Percentiles rank a stretch among this genome's conserved stretches.
These are phyloP conservation scores for Rhinoptilus africanus DNA, from an alignment of 2,113 vertebrate genomes.

Conservation along the genomic window DNA sequence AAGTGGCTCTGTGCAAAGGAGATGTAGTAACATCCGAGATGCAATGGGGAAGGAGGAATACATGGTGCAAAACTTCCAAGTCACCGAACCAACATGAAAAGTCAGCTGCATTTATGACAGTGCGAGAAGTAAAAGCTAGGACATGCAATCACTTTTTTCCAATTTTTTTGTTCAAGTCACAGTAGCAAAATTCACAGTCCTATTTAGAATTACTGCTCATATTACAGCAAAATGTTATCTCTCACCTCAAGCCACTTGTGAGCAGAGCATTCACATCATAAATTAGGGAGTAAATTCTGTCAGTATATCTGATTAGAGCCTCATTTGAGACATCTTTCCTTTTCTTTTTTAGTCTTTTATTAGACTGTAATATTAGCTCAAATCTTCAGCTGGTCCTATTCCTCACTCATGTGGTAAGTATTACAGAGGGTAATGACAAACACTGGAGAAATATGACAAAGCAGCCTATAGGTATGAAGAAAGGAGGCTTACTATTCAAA, in stretches of 20 bases:
- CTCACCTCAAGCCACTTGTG: background rate
- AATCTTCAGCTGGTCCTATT: background rate
- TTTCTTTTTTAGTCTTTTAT: background rate
- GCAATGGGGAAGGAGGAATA: background rate
- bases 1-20: background rate
- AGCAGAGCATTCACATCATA: background rate
- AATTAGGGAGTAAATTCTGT: background rate
- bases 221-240: background rate
- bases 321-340: background rate
- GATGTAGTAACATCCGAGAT: background rate
- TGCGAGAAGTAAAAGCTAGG: background rate
- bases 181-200: background rate
- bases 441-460: background rate
- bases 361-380: background rate
- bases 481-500: background rate
- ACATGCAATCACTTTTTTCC: background rate
- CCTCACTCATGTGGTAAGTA: background rate
- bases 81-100: background rate
- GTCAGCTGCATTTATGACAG: background rate
- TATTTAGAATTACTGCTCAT: background rate
- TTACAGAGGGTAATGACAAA: background rate
- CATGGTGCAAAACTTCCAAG: background rate
- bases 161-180: background rate
- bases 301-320: background rate
- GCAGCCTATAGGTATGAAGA: background rate